These are phyloP conservation scores for Clarias pachynema DNA, from an alignment of 2,797 vertebrate genomes.

Conservation along the genomic window DNA sequence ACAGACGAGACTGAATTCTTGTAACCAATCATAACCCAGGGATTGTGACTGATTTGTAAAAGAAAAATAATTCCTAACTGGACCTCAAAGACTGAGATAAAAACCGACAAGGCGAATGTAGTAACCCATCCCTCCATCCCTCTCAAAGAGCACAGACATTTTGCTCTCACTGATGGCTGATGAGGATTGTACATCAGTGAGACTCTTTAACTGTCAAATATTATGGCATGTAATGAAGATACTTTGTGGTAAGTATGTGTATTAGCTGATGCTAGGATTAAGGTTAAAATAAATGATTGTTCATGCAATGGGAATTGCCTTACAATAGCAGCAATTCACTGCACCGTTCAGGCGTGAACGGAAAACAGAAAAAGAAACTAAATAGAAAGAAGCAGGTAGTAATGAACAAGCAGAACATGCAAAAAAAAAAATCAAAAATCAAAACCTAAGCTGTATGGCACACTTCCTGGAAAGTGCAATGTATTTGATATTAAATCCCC, in stretches of 20 bases:
- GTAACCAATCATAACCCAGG: too few relatives aligned
- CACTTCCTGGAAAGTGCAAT: slow-evolving; percentile 8
- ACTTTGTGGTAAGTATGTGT: neutral
- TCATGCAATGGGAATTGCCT: neutral
- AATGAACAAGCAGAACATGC: neutral
- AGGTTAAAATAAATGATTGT: neutral
- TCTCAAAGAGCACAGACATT: neutral
- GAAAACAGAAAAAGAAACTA: neutral
- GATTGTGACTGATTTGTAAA: too few relatives aligned
- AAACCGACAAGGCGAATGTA: too few relatives aligned
- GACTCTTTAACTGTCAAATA: neutral
- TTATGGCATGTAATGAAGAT: neutral
- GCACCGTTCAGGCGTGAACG: neutral
- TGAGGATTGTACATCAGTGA: neutral
- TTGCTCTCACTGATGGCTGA: neutral
- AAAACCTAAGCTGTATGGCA: neutral
- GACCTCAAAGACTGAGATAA: too few relatives aligned
- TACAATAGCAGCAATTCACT: neutral
- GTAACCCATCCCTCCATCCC: neutral
- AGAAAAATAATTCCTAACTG: too few relatives aligned
- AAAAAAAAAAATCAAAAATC: neutral
- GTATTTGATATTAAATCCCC: slow-evolving; percentile 20
- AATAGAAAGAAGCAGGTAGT: neutral
- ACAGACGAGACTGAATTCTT: too few relatives aligned
- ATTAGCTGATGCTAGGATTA: neutral